phyloP scores from a whole-genome alignment of 2,797 vertebrate genomes.

The Limnodromus scolopaceus region DNA sequence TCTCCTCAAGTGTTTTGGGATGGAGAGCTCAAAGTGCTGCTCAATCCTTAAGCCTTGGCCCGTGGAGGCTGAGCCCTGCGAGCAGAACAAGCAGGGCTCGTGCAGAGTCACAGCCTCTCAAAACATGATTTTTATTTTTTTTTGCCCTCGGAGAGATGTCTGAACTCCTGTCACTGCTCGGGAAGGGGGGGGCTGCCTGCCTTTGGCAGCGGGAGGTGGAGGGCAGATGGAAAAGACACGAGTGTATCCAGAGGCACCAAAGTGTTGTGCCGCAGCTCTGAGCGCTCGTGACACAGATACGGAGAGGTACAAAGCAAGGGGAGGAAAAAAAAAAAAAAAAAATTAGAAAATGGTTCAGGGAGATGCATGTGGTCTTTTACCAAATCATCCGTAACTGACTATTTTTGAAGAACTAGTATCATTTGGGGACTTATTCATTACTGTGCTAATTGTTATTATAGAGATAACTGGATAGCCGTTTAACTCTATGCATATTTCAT shows the following conservation, averaged over 20 bases:
- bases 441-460: conserved; percentile 47
- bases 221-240: background rate
- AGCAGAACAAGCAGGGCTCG: background rate
- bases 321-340: background rate
- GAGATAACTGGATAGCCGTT: background rate
- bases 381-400: conserved; percentile 1
- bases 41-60: background rate
- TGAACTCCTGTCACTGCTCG: background rate
- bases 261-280: background rate
- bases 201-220: background rate
- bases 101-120: background rate
- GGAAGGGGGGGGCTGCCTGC: background rate
- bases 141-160: background rate
- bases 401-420: conserved; percentile 8
- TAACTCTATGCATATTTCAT: background rate
- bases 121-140: background rate
- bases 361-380: background rate
- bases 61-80: fast-evolving
- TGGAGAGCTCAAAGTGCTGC: background rate
- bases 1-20: fast-evolving
- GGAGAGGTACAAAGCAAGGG: background rate
- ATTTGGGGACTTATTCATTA: conserved; percentile 53
- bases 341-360: background rate
- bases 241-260: background rate
- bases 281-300: background rate